Evolutionary conservation across 1,140 invertebrate species (phyloP).

Genomic region (Polypedilum pembai): DNA sequence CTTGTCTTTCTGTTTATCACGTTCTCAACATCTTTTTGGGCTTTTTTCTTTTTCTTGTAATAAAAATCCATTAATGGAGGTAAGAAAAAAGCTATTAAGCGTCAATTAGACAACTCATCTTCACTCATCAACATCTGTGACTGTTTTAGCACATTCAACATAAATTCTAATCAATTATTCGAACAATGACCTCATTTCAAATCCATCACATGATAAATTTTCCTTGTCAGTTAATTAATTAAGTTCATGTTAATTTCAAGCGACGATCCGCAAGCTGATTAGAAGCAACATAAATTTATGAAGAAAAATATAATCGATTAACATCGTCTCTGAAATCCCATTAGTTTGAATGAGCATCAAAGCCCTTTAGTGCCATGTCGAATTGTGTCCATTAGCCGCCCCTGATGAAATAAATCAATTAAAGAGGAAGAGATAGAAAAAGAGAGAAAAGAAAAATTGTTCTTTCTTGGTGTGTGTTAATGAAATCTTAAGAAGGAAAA

Average conservation of each 20-base stretch:
- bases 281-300: too few relatives aligned
- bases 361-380: slow-evolving; percentile 2
- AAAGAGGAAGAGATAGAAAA: neutral
- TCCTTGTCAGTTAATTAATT: too few relatives aligned
- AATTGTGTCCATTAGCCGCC: slow-evolving; percentile 5
- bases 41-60: neutral
- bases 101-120: slow-evolving; percentile 10
- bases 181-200: too few relatives aligned
- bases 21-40: neutral
- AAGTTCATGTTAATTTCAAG: too few relatives aligned
- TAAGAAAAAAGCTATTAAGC: slow-evolving; percentile 7
- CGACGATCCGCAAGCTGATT: too few relatives aligned
- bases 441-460: neutral
- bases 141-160: too few relatives aligned
- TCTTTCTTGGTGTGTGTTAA: too few relatives aligned
- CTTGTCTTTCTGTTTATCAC: slow-evolving; percentile 17
- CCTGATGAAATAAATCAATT: slow-evolving; percentile 13
- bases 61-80: slow-evolving; percentile 3
- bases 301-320: neutral
- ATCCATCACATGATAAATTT: too few relatives aligned
- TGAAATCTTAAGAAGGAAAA: too few relatives aligned
- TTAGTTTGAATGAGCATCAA: slow-evolving; percentile 8
- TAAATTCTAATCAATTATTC: too few relatives aligned
- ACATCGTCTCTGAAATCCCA: neutral
- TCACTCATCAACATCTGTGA: too few relatives aligned